These are phyloP conservation scores for Rotaria magnacalcarata DNA, from an alignment of 2,888 invertebrate species.

Conservation along the genomic window DNA sequence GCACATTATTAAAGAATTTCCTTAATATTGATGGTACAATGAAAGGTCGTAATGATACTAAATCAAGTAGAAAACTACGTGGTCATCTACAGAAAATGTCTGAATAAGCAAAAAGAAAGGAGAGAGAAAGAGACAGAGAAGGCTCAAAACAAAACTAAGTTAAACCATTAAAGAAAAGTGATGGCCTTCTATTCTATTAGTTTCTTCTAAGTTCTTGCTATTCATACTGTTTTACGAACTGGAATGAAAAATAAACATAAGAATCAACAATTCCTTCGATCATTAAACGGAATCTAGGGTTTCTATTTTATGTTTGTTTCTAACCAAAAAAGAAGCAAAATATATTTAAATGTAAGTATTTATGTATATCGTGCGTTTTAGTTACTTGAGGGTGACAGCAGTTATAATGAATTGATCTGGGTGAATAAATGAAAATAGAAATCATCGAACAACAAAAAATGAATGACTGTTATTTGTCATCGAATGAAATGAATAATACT, in stretches of 20 bases:
- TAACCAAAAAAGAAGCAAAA: background rate
- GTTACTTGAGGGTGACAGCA: background rate
- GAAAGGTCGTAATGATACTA: background rate
- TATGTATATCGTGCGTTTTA: background rate
- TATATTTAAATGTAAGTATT: background rate
- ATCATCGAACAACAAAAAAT: background rate
- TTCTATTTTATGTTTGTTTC: background rate
- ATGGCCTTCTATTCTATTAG: too few species aligned
- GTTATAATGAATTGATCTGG: background rate
- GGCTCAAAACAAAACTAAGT: too few species aligned
- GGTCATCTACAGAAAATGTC: too few species aligned
- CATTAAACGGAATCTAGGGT: background rate
- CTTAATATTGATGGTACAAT: background rate
- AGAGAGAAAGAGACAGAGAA: too few species aligned
- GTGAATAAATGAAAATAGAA: background rate
- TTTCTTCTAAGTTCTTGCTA: background rate
- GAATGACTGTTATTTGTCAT: background rate
- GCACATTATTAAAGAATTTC: background rate
- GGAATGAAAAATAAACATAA: background rate
- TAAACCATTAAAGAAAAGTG: too few species aligned
- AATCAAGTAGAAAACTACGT: too few species aligned
- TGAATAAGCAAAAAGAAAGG: too few species aligned
- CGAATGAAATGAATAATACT: background rate
- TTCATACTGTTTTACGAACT: background rate
- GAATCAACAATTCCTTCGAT: background rate